These are phyloP conservation scores for Symphodus melops DNA, from an alignment of 2,113 vertebrate genomes.

Conservation along the genomic window DNA sequence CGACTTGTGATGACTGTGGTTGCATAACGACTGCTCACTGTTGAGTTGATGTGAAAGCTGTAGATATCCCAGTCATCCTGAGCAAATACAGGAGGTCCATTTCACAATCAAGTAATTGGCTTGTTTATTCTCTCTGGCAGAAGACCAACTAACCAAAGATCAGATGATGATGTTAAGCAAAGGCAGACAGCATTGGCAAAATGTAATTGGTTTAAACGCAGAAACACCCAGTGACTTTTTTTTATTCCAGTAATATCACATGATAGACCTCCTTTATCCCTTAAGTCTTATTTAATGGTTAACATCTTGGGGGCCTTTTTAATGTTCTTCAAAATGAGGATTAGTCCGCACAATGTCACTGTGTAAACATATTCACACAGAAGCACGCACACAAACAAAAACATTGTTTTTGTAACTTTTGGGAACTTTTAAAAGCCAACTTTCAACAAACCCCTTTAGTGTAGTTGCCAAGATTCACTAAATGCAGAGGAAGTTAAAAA, in stretches of 20 bases:
- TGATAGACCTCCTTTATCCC: neutral
- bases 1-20: constrained; percentile 91
- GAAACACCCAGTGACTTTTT: constrained; percentile 27
- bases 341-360: neutral
- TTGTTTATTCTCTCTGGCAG: constrained; percentile 7
- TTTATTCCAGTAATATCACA: neutral
- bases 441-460: neutral
- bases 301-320: neutral
- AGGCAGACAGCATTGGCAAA: neutral
- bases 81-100: constrained; percentile 40
- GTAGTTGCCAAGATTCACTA: too few relatives aligned
- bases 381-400: too few relatives aligned
- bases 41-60: constrained; percentile 91
- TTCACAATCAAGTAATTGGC: constrained; percentile 17
- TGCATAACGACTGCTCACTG: constrained; percentile 90
- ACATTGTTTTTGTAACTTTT: neutral
- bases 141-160: constrained; percentile 40
- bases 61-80: constrained; percentile 86
- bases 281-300: neutral
- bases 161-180: constrained; percentile 6
- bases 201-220: constrained; percentile 37
- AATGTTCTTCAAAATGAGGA: neutral
- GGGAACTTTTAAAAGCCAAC: neutral
- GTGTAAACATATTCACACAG: neutral
- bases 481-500: too few relatives aligned